Evolutionary conservation across 2,888 invertebrate species (phyloP), one percentile per base, ranked within the genome.

Genomic region (Incurvaria masculella): DNA sequence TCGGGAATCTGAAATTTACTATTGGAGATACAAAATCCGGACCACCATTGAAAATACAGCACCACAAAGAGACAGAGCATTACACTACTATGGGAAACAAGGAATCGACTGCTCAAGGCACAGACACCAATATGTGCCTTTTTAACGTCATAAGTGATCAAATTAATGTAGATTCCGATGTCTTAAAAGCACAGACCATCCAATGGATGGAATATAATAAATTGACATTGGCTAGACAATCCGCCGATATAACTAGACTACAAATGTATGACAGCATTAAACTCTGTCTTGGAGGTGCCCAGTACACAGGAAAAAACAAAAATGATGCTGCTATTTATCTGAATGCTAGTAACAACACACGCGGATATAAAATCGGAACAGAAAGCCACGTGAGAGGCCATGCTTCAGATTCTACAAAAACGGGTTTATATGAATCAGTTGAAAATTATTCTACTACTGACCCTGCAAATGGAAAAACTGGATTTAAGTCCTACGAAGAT

Each of bases 31-130:
- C 46, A 19, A 20, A 42, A 33, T 41, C 21, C 16, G 43, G 44
- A 4, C 21, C 44, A 38, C 52, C 52, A 8, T 44, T 50, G n/a
- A 19, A 52, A 47, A n/a, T 52, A 17, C 50, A 52, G 43, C 49
- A 52, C 38, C 50, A 52, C 19, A 21, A 45, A 40, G 43, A 23
- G 11, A 26, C 23, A 16, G 50, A 50, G 14, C 50, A 52, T 42
- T 51, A 46, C 39, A 52, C 52, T 23, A 16, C 50, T 14, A 21
- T 44, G 6, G 52, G 49, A 42, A 42, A 49, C 38, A 23, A 16
- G n/a, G 52, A 51, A 45, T 46, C 51, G 3, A 10, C 20, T 5
- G 18, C 10, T 6, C 4, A 26, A 45, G 41, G 51, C 18, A 17
- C 27, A 19, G 44, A 38, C 2, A 27, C 42, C 4, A 51, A 51